Base-by-base conservation (phyloP, 2,888 invertebrate genomes). In the Choreutis nemorana region DNA sequence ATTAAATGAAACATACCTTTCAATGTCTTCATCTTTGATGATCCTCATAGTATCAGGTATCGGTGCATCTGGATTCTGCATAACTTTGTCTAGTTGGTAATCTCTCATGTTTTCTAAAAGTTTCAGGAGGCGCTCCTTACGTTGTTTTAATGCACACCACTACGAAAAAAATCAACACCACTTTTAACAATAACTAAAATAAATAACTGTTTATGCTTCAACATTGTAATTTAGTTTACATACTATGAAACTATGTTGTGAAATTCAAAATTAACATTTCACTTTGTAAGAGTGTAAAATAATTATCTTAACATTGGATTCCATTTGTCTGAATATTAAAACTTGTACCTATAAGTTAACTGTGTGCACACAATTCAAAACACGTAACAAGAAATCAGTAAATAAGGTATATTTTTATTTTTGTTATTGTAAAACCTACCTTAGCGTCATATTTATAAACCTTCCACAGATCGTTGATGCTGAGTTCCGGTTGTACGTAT, bases 371-470 rank as follows among this genome's bases (percentile, higher is more conserved):
- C n/a, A n/a, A n/a, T n/a, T n/a, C n/a, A n/a, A n/a, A n/a, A n/a
- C n/a, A n/a, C n/a, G n/a, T n/a, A n/a, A n/a, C n/a, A n/a, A n/a
- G n/a, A n/a, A n/a, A n/a, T n/a, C n/a, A n/a, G n/a, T n/a, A n/a
- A n/a, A n/a, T n/a, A n/a, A n/a, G n/a, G n/a, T n/a, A n/a, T n/a
- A n/a, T n/a, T n/a, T n/a, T n/a, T n/a, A n/a, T n/a, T n/a, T n/a
- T n/a, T n/a, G n/a, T n/a, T n/a, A n/a, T n/a, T n/a, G n/a, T n/a
- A 20, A 28, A 3, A 14, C 41, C 41, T 55, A 87, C 89, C 82
- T 94, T 94, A 29, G 93, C 94, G 61, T 98, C 97, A 61, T 84
- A 94, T 52, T 91, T 90, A 72, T 95, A 98, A n/a, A 99, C 91
- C 58, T 91, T 94, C 99, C 99, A 99, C 15, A 99, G 73, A 56